These are phyloP conservation scores for Noctilio leporinus DNA, from an alignment of 2,113 vertebrate species.

Conservation along the genomic window DNA sequence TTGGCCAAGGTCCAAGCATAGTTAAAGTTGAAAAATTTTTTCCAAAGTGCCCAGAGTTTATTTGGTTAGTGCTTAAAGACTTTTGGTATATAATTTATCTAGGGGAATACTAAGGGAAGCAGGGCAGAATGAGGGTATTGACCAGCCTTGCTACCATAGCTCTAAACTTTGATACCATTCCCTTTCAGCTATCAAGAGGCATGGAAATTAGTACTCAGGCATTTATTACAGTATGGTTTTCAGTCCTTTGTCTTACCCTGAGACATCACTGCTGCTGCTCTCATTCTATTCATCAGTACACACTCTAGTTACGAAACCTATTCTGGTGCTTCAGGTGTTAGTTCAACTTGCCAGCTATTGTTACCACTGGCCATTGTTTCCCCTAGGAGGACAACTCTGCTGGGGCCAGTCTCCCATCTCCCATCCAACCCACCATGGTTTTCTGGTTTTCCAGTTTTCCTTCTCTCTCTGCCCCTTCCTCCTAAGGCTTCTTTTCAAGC, in stretches of 20 bases:
- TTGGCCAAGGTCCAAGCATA: not conserved
- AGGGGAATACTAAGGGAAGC: not conserved
- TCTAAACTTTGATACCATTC: not conserved
- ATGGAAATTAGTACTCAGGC: too few relatives aligned
- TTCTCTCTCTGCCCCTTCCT: not conserved
- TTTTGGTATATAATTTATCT: not conserved
- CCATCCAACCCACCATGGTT: not conserved
- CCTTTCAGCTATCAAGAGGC: too few relatives aligned
- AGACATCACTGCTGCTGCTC: accelerated
- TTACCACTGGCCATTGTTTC: not conserved
- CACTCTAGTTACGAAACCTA: not conserved
- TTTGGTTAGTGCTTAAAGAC: not conserved
- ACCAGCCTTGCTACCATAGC: accelerated
- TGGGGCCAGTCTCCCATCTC: not conserved
- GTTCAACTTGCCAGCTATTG: not conserved
- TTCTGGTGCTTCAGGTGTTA: not conserved
- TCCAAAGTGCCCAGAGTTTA: not conserved
- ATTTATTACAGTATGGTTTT: not conserved
- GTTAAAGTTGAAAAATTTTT: not conserved
- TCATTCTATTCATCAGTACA: not conserved
- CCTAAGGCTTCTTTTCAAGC: not conserved
- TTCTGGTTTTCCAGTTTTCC: not conserved
- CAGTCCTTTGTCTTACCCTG: not conserved
- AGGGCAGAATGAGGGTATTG: not conserved
- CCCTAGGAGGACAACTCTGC: not conserved